Percentiles rank a stretch among this genome's conserved stretches.
Conservation (phyloP, 2,888 invertebrate species). For the Mythimna vitellina region DNA sequence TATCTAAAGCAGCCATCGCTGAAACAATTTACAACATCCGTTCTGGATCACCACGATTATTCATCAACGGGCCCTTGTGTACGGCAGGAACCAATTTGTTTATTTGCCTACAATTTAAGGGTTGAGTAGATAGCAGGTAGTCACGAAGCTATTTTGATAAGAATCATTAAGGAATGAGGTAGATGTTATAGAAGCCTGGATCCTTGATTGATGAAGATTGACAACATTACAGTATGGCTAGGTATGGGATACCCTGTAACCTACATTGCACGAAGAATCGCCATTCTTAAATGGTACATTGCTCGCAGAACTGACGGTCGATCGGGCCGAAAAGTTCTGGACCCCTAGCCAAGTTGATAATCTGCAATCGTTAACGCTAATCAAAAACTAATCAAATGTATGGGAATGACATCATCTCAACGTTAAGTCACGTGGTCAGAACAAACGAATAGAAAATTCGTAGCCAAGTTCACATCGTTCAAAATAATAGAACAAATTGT, state of each 20-base stretch:
- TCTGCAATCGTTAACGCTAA: too few relatives aligned
- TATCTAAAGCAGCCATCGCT: constrained; percentile 71
- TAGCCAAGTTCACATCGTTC: too few relatives aligned
- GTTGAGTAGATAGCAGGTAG: constrained; percentile 24
- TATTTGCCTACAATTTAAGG: constrained; percentile 46
- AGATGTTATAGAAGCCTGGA: neutral
- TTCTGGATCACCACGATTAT: constrained; percentile 71
- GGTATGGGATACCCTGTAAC: neutral
- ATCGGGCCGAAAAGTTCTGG: too few relatives aligned
- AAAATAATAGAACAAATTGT: too few relatives aligned
- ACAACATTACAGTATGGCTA: neutral
- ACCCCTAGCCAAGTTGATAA: too few relatives aligned
- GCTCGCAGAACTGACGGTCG: too few relatives aligned
- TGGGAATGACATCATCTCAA: too few relatives aligned
- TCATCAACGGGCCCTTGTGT: constrained; percentile 60
- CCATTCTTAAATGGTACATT: too few relatives aligned
- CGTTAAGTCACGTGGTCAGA: too few relatives aligned
- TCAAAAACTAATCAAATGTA: too few relatives aligned
- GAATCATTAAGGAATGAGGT: neutral
- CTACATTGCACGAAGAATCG: too few relatives aligned
- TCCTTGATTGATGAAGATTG: neutral
- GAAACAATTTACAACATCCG: constrained; percentile 74
- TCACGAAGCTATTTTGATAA: constrained; percentile 35
- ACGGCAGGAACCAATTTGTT: constrained; percentile 59
- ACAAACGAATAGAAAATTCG: too few relatives aligned